A percentile compares a stretch with the other conserved stretches of the same genome.
Evolutionary conservation across 2,797 vertebrate genomes (phyloP).

Genomic region (Australoheros facetus): DNA sequence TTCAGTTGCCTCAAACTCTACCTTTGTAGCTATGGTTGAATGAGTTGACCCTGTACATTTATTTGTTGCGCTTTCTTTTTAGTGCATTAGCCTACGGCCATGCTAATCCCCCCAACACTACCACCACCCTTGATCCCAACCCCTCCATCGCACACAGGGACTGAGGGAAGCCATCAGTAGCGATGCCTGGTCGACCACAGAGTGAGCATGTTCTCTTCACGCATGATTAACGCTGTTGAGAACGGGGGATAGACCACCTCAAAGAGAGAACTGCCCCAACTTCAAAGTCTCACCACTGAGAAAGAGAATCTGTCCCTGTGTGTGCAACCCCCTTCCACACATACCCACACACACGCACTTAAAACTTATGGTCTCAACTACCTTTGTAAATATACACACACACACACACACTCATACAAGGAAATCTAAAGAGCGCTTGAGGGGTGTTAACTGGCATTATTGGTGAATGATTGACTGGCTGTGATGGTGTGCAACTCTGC

Average conservation of each 20-base stretch:
- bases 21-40: conserved; percentile 56
- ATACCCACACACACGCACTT: not conserved
- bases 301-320: conserved; percentile 48
- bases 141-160: conserved; percentile 36
- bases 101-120: conserved; percentile 63
- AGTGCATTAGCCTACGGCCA: conserved; percentile 60
- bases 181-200: conserved; percentile 62
- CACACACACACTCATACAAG: conserved; percentile 45
- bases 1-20: conserved; percentile 40
- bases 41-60: conserved; percentile 58
- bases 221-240: conserved; percentile 79
- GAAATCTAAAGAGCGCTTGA: conserved; percentile 53
- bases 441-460: conserved; percentile 56
- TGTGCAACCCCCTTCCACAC: conserved; percentile 14
- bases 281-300: conserved; percentile 75
- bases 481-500: conserved; percentile 26
- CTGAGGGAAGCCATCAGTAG: conserved; percentile 64
- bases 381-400: conserved; percentile 56
- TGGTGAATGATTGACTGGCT: conserved; percentile 71
- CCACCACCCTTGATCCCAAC: conserved; percentile 19
- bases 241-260: conserved; percentile 76
- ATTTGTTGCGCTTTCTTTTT: conserved; percentile 69
- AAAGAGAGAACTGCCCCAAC: conserved; percentile 75
- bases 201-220: conserved; percentile 79
- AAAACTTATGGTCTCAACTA: conserved; percentile 64